Base-by-base conservation (phyloP, 2,888 invertebrate genomes). In the Drosophila pullipes region DNA sequence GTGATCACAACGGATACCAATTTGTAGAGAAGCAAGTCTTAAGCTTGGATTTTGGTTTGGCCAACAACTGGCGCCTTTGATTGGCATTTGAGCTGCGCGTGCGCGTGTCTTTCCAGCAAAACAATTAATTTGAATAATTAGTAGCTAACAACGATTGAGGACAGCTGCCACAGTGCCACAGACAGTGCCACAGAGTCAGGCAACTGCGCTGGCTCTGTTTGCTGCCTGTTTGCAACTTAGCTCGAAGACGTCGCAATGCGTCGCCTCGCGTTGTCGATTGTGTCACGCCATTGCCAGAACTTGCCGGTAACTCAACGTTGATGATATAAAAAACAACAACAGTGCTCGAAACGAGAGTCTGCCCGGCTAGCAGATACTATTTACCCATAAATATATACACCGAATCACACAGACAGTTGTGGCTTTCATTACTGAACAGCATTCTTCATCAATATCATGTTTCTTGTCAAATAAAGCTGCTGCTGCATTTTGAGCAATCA, bases 111-210 rank as follows among this genome's bases (percentile, higher is more conserved):
- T 74, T 77, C 70, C 61, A 65, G 83, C 82, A 73, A 78, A 91
- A 89, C 91, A 90, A 90, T 90, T 90, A 89, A 91, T 91, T 91
- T 90, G 91, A 91, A 90, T 90, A 90, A 90, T 90, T 90, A 90
- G 89, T 83, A 82, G 81, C 85, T 89, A 86, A 90, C 90, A 88
- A 88, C 76, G 76, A 58, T 58, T 58, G 58, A 58, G 58, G 44
- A 58, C 58, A 44, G 31, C 44, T 41, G 58, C 41, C 44, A 31
- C 31, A 44, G 31, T 47, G 47, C 47, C 22, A 16, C 30, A 58
- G 57, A 39, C 57, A 30, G 30, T 30, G 30, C 30, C 30, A 13
- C 6, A 6, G 18, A 4, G 31, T 31, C 31, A 9, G 18, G 9
- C 47, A 37, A 35, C 55, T 28, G 55, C 37, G 35, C 54, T 33